Percentiles rank a stretch among this genome's conserved stretches.
Conservation (phyloP, 2,888 invertebrate genomes). For the Rhaphigaster nebulosa region DNA sequence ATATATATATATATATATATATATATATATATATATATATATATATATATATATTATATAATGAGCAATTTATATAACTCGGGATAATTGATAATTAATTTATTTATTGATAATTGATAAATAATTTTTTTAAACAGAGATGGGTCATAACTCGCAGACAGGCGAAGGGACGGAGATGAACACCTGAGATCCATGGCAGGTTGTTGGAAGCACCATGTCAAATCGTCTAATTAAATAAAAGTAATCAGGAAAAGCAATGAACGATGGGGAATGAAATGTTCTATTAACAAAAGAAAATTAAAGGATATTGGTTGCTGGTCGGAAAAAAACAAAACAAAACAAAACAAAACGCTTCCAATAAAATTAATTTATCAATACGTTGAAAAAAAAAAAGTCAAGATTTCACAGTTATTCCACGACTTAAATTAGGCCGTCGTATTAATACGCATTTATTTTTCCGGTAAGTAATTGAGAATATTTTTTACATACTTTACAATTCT, state of each 20-base stretch:
- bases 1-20: too few relatives aligned
- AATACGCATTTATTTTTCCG: too few relatives aligned
- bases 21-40: too few relatives aligned
- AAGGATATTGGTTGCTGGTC: background rate
- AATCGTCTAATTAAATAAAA: conserved; percentile 52
- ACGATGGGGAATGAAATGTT: conserved; percentile 22
- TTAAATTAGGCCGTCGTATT: too few relatives aligned
- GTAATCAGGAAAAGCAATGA: conserved; percentile 33
- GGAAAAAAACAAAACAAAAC: too few relatives aligned
- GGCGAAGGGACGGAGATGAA: background rate
- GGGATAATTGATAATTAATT: background rate
- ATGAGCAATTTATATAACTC: too few relatives aligned
- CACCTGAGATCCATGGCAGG: background rate
- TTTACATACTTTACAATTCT: too few relatives aligned
- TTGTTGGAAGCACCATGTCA: conserved; percentile 41
- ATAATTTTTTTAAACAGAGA: background rate
- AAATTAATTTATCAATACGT: background rate
- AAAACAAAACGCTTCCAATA: background rate
- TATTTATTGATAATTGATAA: background rate
- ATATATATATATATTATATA: too few relatives aligned
- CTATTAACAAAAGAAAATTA: conserved; percentile 21
- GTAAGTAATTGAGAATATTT: too few relatives aligned
- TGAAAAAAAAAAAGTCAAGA: background rate
- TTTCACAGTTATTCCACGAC: background rate
- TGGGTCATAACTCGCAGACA: background rate